Evolutionary conservation across 2,888 invertebrate genomes (phyloP).

Genomic region (Tenthredo livida): DNA sequence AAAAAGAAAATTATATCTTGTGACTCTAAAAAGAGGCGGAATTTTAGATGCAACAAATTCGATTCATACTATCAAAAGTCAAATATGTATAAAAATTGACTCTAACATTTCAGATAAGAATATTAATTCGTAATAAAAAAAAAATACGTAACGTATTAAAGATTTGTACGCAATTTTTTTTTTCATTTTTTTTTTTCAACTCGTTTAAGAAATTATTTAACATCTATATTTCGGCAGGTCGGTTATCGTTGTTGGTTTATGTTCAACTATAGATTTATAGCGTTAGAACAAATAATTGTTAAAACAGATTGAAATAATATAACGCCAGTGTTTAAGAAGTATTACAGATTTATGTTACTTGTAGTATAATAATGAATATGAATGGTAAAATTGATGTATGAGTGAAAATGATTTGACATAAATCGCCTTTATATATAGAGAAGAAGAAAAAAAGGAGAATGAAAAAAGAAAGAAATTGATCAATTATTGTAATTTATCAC

Average conservation of each 20-base stretch:
- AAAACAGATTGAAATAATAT: background rate
- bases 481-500: constrained; percentile 39
- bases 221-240: background rate
- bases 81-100: constrained; percentile 25
- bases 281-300: background rate
- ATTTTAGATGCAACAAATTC: constrained; percentile 3
- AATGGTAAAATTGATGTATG: background rate
- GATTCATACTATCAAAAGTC: constrained; percentile 3
- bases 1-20: background rate
- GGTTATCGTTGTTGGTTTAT: background rate
- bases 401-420: background rate
- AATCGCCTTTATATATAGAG: constrained; percentile 11
- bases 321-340: constrained; percentile 9
- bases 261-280: background rate
- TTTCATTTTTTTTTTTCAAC: background rate
- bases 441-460: background rate
- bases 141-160: background rate
- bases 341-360: constrained; percentile 19
- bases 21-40: background rate
- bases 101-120: constrained; percentile 4
- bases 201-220: background rate
- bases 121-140: background rate
- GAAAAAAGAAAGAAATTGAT: background rate
- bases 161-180: background rate
- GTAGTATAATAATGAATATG: background rate